A percentile compares a stretch with the other conserved stretches of the same genome.
phyloP scores from a whole-genome alignment of 2,888 invertebrate genomes.

The Drosophila anceps region DNA sequence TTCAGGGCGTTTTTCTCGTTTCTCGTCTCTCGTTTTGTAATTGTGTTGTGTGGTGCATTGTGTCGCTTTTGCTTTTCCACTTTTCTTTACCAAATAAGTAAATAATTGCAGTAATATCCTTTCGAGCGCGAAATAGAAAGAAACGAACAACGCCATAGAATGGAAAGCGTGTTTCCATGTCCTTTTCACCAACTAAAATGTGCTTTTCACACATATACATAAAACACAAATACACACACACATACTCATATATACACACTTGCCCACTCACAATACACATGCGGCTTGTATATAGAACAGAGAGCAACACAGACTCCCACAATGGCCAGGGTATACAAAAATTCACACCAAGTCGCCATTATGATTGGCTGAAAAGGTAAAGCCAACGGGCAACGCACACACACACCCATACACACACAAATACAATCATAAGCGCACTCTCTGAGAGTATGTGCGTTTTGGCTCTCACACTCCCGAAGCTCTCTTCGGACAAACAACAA shows the following conservation, averaged over 20 bases:
- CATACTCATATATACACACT: conserved; percentile 40
- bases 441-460: conserved; percentile 49
- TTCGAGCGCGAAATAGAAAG: conserved; percentile 74
- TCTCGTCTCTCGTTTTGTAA: conserved; percentile 43
- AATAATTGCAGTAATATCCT: conserved; percentile 82
- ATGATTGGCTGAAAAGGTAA: conserved; percentile 84
- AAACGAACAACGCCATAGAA: conserved; percentile 71
- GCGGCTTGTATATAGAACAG: conserved; percentile 63
- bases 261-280: conserved; percentile 51
- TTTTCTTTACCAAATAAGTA: conserved; percentile 78
- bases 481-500: conserved; percentile 56
- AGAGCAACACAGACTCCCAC: conserved; percentile 76
- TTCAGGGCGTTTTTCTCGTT: conserved; percentile 47
- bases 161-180: conserved; percentile 79
- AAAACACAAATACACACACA: conserved; percentile 26
- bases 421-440: conserved; percentile 22
- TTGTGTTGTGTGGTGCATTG: conserved; percentile 62
- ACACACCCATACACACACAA: conserved; percentile 47
- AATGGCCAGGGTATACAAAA: conserved; percentile 75
- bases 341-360: conserved; percentile 84
- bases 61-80: conserved; percentile 64
- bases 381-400: conserved; percentile 57
- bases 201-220: conserved; percentile 58
- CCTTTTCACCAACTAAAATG: conserved; percentile 77
- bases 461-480: conserved; percentile 57